Percentiles rank a stretch among this genome's conserved stretches.
Evolutionary conservation across 2,888 invertebrate genomes (phyloP).

Genomic region (Campoletis raptor): DNA sequence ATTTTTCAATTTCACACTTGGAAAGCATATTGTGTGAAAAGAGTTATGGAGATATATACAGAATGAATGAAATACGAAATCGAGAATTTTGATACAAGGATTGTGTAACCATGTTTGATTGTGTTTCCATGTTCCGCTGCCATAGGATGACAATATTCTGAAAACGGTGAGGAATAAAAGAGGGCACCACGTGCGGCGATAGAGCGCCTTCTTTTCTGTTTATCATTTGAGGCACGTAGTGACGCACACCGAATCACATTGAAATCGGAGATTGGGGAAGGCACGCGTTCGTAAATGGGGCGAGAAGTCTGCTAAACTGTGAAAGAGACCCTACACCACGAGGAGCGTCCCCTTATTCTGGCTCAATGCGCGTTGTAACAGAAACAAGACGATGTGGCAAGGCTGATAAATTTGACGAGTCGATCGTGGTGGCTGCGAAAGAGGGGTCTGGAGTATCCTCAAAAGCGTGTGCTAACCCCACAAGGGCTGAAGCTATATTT

Average conservation of each 20-base stretch:
- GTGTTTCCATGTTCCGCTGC: conserved; percentile 19
- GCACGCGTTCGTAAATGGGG: conserved; percentile 75
- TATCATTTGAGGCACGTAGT: conserved; percentile 83
- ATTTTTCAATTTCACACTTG: no score
- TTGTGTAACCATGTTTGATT: conserved; percentile 10
- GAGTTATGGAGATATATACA: not conserved
- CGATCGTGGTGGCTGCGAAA: conserved; percentile 25
- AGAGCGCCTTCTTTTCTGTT: conserved; percentile 75
- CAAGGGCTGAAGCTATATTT: conserved; percentile 3
- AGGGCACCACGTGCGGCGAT: conserved; percentile 79
- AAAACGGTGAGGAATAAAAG: conserved; percentile 67
- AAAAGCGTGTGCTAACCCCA: not conserved
- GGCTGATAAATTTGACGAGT: conserved; percentile 41
- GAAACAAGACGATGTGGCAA: conserved; percentile 44
- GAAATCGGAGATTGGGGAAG: conserved; percentile 81
- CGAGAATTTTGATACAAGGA: conserved; percentile 6
- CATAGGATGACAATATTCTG: conserved; percentile 27
- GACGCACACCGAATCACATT: conserved; percentile 79
- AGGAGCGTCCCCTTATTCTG: conserved; percentile 2
- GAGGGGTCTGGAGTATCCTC: not conserved
- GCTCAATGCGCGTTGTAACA: conserved; percentile 24
- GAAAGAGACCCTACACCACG: conserved; percentile 73
- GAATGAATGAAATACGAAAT: not conserved
- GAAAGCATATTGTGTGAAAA: not conserved
- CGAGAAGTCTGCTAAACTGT: conserved; percentile 74